Evolutionary conservation across 2,113 vertebrate genomes (phyloP).

Genomic region (Cololabis saira): DNA sequence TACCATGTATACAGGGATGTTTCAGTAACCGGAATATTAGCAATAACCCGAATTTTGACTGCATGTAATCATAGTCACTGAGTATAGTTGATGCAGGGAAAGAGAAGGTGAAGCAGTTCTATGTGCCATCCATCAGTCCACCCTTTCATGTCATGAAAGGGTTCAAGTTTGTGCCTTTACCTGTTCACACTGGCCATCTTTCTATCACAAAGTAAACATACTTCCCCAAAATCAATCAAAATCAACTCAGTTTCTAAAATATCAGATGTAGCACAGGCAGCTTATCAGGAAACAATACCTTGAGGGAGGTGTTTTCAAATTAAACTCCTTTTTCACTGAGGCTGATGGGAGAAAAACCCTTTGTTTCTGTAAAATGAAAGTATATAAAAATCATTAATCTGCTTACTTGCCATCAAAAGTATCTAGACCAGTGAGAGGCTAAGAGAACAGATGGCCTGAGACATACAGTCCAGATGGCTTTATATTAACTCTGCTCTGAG

Average conservation of each 20-base stretch:
- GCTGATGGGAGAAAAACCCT: slow-evolving; percentile 19
- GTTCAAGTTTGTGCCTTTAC: background rate
- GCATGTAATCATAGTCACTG: too few relatives aligned
- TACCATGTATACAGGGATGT: too few relatives aligned
- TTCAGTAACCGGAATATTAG: too few relatives aligned
- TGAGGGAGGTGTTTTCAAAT: slow-evolving; percentile 34
- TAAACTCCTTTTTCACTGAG: slow-evolving; percentile 1
- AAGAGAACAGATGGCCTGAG: slow-evolving; percentile 54
- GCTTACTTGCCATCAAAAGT: slow-evolving; percentile 23
- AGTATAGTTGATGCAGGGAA: slow-evolving; percentile 15
- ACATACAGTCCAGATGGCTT: slow-evolving; percentile 28
- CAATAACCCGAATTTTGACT: too few relatives aligned
- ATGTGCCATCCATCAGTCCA: background rate
- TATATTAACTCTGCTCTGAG: slow-evolving; percentile 17
- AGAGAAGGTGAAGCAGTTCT: background rate
- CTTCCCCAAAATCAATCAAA: slow-evolving; percentile 26
- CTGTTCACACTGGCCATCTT: background rate
- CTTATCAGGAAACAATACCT: slow-evolving; percentile 29
- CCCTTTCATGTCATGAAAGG: slow-evolving; percentile 15
- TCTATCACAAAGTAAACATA: slow-evolving; percentile 1
- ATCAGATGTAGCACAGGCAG: background rate
- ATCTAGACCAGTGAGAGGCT: slow-evolving; percentile 30
- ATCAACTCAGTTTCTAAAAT: slow-evolving; percentile 16
- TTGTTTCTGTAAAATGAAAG: slow-evolving; percentile 3
- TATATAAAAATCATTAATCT: slow-evolving; percentile 50